Evolutionary conservation across 1,140 invertebrate species (phyloP), one percentile per base, ranked within the genome.

Genomic region (Drosophila murphyi): DNA sequence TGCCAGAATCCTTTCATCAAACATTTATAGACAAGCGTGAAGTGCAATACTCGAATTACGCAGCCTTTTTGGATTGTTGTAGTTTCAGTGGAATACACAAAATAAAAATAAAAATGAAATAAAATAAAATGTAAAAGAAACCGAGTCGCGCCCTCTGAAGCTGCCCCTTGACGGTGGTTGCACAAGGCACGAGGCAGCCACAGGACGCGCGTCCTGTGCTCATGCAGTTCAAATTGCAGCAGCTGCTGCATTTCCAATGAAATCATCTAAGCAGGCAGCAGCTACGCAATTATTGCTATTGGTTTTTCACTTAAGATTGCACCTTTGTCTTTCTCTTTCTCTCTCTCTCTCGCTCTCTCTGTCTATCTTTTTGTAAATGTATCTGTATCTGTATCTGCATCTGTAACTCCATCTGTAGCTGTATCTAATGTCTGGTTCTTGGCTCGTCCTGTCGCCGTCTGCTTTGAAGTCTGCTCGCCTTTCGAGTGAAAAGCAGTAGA

Each of bases 41-140:
- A 78, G 65, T 78, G 72, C 37, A 70, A 37, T 65, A 54, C 76
- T 78, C 72, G 61, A 71, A 41, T 78, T 78, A 78, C 76, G 72
- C 72, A 35, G 34, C 31, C 43, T 54, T 48, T 35, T 43, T 37
- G 28, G 20, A 20, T 20, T 20, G 37, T 31, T 45, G 59, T 45
- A 31, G 47, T 39, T 48, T 70, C 43, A 45, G 10, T 51, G 51
- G 65, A 72, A 57, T 32, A n/a, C 3, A 10, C 37, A 43, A 20
- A 20, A 20, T 20, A 20, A 20, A 20, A 20, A 20, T 20, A 20
- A 20, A 20, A 20, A 20, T 20, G 20, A 20, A 20, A 20, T 20
- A 20, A 20, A 20, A 20, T 20, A 20, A 20, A 20, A 20, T 20
- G 37, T 10, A 10, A 39, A 39, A 39, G 37, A 39, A 54, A 8